Percentiles rank a stretch among this genome's conserved stretches.
Evolutionary conservation across 2,797 vertebrate genomes (phyloP).

Genomic region (Acrossocheilus wenchowensis): DNA sequence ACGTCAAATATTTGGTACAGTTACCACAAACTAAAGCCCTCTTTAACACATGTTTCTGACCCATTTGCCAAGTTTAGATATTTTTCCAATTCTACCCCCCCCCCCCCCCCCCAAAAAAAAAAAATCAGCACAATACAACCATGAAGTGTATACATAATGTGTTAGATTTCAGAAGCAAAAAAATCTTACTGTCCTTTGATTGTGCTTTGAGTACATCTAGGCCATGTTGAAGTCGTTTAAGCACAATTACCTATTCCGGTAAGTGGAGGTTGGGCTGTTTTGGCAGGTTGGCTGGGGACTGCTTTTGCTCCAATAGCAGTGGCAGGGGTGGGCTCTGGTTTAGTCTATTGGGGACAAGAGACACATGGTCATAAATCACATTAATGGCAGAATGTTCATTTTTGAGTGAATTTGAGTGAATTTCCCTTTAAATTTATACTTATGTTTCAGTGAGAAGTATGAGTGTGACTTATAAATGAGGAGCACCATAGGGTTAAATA

Average conservation of each 20-base stretch:
- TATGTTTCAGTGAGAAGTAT: no score
- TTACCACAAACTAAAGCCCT: background rate
- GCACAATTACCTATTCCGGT: slow-evolving; percentile 86
- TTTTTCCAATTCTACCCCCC: background rate
- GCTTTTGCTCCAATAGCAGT: slow-evolving; percentile 83
- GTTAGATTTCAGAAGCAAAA: background rate
- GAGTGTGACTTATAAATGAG: no score
- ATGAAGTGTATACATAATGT: no score
- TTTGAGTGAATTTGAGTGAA: background rate
- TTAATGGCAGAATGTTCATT: background rate
- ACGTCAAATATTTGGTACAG: background rate
- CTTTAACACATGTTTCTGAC: background rate
- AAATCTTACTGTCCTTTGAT: background rate
- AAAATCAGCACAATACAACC: background rate
- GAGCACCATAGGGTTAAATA: no score
- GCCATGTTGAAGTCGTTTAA: background rate
- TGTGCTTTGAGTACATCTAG: background rate
- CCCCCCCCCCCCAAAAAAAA: no score
- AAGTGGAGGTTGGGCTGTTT: slow-evolving; percentile 81
- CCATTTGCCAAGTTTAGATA: background rate
- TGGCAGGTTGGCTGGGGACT: slow-evolving; percentile 77
- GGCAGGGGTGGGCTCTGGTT: slow-evolving; percentile 80
- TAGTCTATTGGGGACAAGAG: slow-evolving; percentile 74
- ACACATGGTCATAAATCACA: slow-evolving; percentile 6
- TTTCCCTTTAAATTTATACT: background rate